Conservation (phyloP, 1,140 invertebrate genomes). For the Hypsibius dujardini region DNA sequence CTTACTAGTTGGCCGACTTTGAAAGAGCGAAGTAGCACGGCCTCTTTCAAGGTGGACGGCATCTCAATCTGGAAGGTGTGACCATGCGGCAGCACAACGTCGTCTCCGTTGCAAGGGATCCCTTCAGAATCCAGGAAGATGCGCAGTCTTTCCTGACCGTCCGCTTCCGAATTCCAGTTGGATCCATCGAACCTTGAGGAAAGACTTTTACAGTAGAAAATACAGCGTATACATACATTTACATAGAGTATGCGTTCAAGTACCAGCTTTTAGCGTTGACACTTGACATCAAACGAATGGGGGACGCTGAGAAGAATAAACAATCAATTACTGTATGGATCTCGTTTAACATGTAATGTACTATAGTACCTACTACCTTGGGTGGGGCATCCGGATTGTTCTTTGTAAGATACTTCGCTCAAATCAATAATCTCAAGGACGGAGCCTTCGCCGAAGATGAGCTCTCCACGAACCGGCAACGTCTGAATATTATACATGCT, state of each 20-base stretch:
- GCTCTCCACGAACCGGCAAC: background rate
- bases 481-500: background rate
- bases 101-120: constrained; percentile 14
- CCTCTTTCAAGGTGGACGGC: background rate
- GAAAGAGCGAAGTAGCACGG: background rate
- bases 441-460: background rate
- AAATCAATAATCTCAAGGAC: constrained; percentile 1
- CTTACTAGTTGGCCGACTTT: background rate
- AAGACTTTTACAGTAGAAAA: background rate
- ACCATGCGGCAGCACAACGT: background rate
- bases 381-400: too few species aligned
- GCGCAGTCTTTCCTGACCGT: background rate
- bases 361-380: too few species aligned
- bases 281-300: too few species aligned
- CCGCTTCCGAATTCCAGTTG: background rate
- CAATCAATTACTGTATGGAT: too few species aligned
- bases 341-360: too few species aligned
- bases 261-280: too few species aligned
- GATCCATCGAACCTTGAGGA: background rate
- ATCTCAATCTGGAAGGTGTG: constrained; percentile 4
- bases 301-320: too few species aligned
- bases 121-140: background rate
- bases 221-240: too few species aligned
- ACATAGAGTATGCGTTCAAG: too few species aligned
- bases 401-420: too few species aligned